A percentile compares a stretch with the other conserved stretches of the same genome.
These are phyloP conservation scores for Dermolepida albohirtum DNA, from an alignment of 2,888 invertebrate species.

Conservation along the genomic window DNA sequence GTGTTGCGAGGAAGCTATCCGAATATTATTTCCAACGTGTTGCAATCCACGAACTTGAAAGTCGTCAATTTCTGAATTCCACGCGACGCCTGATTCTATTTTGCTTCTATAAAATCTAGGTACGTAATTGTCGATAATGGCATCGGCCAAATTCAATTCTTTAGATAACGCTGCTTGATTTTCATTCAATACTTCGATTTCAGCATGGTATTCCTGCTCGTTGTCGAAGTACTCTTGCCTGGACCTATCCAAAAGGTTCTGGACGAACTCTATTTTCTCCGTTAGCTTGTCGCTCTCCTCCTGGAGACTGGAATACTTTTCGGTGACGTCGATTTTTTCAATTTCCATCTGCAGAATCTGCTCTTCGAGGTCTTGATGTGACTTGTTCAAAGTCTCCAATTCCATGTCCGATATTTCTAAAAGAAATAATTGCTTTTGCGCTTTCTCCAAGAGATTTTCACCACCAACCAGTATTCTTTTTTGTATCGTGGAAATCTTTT, in stretches of 20 bases:
- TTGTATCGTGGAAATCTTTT: conserved; percentile 77
- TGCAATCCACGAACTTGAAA: conserved; percentile 97
- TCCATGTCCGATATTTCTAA: conserved; percentile 86
- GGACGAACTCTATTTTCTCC: conserved; percentile 86
- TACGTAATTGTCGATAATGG: conserved; percentile 88
- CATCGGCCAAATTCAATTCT: conserved; percentile 73
- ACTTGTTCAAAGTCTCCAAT: conserved; percentile 77
- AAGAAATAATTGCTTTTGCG: conserved; percentile 87
- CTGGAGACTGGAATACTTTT: conserved; percentile 89
- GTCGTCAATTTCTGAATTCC: conserved; percentile 97
- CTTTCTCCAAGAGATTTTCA: conserved; percentile 95
- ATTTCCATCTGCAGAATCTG: conserved; percentile 87
- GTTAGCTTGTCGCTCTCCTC: conserved; percentile 93
- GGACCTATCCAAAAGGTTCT: conserved; percentile 82
- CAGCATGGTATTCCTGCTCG: conserved; percentile 90
- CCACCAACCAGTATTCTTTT: conserved; percentile 96
- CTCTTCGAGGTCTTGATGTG: conserved; percentile 81
- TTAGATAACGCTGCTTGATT: conserved; percentile 7
- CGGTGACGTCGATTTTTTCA: conserved; percentile 88
- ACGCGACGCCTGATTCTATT: conserved; percentile 89
- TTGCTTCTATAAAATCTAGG: conserved; percentile 88
- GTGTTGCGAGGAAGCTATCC: too few species aligned
- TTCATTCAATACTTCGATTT: conserved; percentile 74
- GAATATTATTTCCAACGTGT: conserved; percentile 90
- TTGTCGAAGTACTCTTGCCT: conserved; percentile 82